These are phyloP conservation scores for Columba guinea DNA, from an alignment of 2,797 vertebrate genomes.

Conservation along the genomic window DNA sequence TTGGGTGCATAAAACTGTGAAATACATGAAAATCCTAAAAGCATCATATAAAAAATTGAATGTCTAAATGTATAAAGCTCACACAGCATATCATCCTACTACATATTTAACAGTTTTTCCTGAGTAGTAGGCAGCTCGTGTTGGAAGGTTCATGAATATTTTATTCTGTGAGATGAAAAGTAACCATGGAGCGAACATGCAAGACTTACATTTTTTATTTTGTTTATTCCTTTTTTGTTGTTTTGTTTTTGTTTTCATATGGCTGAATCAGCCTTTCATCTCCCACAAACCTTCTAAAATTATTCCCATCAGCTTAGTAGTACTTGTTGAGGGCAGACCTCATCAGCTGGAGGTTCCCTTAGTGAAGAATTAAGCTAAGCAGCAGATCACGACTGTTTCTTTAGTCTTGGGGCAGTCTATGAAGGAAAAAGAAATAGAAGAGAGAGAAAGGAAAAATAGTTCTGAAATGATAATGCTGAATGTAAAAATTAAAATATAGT, in stretches of 20 bases:
- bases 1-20: constrained; percentile 44
- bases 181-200: constrained; percentile 31
- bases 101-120: constrained; percentile 52
- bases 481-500: neutral
- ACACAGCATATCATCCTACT: constrained; percentile 35
- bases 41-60: constrained; percentile 17
- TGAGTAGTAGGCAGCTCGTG: constrained; percentile 15
- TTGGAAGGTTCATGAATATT: constrained; percentile 60
- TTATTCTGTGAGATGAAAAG: constrained; percentile 53
- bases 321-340: neutral
- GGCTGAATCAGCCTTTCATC: constrained; percentile 32
- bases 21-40: constrained; percentile 59
- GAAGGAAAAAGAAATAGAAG: neutral
- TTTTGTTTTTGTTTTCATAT: constrained; percentile 21
- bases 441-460: neutral
- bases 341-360: neutral
- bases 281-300: neutral
- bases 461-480: neutral
- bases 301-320: neutral
- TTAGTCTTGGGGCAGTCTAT: neutral
- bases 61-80: constrained; percentile 41
- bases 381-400: neutral
- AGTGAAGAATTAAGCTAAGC: neutral
- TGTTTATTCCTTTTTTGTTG: constrained; percentile 1
- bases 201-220: constrained; percentile 21